Evolutionary conservation across 2,113 vertebrate species (phyloP), one percentile per base, ranked within the genome.

Genomic region (Istiophorus platypterus): DNA sequence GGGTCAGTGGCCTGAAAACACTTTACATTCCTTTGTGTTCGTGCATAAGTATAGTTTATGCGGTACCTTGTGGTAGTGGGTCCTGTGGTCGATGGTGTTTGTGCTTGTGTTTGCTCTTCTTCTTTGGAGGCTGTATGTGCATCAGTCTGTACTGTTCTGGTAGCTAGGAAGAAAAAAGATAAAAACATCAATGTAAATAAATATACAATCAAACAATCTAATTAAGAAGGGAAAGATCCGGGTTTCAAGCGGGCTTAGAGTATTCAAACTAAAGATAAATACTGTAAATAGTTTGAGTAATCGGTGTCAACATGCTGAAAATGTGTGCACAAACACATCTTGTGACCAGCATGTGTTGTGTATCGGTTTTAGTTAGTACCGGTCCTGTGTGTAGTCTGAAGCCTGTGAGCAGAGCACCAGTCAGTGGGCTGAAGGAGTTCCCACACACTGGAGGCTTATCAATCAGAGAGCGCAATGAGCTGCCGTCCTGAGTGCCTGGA

Each of bases 111-210:
- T 99, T 99, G 78, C 96, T 98, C 89, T 99, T 99, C 91, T 99
- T 99, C 94, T 99, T 99, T 78, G 98, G 98, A 0, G 98, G 98
- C 91, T 99, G 97, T 92, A 99, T 98, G 77, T 99, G 98, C 97
- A 99, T 99, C 82, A 99, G 92, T 82, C 98, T 97, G 91, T 98
- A 98, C 86, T 99, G 98, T 91, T 99, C 98, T 0, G 98, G 98
- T 58, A 99, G 94, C 98, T 99, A 87, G 0, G 45, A 69, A 27
- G 85, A 34, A 67, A 0, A 57, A 34, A 81, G 4, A 82, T 14
- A 82, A 52, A 64, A 63, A 67, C 5, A 72, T 17, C 3, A 0
- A 17, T 49, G 10, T n/a, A 4, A 13, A 61, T 39, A 39, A n/a
- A 6, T 17, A 65, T 3, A 67, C 4, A 51, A 15, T 0, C 0